Base-by-base conservation (phyloP, 2,888 invertebrate genomes). In the Sinodicranocentrus sp. region DNA sequence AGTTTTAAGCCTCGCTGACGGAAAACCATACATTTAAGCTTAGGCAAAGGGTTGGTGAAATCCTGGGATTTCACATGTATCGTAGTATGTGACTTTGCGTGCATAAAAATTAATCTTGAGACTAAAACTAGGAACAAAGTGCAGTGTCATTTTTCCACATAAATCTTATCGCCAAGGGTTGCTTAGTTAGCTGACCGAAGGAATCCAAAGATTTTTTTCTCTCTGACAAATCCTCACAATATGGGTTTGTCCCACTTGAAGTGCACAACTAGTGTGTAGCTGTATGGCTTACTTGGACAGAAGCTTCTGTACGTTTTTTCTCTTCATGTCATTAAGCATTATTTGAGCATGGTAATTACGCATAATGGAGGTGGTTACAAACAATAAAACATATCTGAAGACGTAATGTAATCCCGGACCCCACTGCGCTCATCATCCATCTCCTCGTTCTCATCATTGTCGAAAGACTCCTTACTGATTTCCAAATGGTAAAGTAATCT, bases 331-430 rank as follows among this genome's bases (percentile, higher is more conserved):
- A 80, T 65, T 73, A 80, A 59, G 33, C 72, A 73, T 73, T 80
- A 73, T 73, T 72, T 80, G 80, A 73, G 57, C 67, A 65, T 65
- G 80, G 73, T 80, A 80, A 80, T 80, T 80, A 80, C 48, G 73
- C 39, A 73, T 80, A 80, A 80, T 80, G 67, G 68, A 67, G 57
- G 68, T 67, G 73, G 73, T 80, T 73, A 72, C 65, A 72, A 80
- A 72, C 80, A 80, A 80, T 72, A 54, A 65, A 52, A 52, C 61
- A 79, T 61, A 54, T n/a, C 57, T 43, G 44, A 63, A 77, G 57
- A 77, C 48, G 78, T 78, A 78, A 78, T 26, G 52, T 52, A 72
- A 79, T 71, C 71, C 54, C 39, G 65, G 25, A 71, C 54, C 79
- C 79, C 54, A 79, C 79, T 79, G 79, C n/a, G 79, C 61, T 72